Evolutionary conservation across 1,140 invertebrate genomes (phyloP).

Genomic region (Venturia canescens): DNA sequence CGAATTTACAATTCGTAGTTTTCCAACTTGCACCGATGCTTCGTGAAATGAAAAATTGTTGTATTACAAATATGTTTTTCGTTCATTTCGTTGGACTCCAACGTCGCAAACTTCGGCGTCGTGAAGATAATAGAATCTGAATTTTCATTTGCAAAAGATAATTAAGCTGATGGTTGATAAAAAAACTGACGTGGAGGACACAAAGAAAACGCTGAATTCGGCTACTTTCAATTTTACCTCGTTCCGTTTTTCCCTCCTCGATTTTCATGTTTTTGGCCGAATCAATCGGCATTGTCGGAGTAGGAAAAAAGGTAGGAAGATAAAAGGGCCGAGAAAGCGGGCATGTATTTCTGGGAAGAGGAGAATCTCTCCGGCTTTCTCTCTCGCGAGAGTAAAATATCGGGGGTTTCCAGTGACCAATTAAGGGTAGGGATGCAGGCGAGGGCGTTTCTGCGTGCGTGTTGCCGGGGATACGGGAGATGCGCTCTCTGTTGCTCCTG

Average conservation of each 20-base stretch:
- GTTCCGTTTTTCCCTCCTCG: not conserved
- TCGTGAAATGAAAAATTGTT: too few species aligned
- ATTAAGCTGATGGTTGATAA: too few species aligned
- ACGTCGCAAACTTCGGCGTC: too few species aligned
- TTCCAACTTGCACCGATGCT: too few species aligned
- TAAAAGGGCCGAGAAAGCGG: conserved; percentile 16
- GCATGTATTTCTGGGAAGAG: conserved; percentile 38
- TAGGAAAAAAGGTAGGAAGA: conserved; percentile 43
- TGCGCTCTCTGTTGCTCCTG: conserved; percentile 44
- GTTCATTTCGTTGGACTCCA: too few species aligned
- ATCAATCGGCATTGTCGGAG: conserved; percentile 34
- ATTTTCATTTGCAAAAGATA: too few species aligned
- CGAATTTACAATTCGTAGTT: too few species aligned
- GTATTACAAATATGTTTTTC: too few species aligned
- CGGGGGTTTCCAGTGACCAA: conserved; percentile 59
- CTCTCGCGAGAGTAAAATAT: conserved; percentile 28
- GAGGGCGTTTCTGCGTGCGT: conserved; percentile 62
- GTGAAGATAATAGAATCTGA: too few species aligned
- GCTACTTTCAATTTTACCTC: not conserved
- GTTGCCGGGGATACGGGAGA: conserved; percentile 66
- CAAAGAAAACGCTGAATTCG: too few species aligned
- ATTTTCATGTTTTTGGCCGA: not conserved
- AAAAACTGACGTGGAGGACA: too few species aligned
- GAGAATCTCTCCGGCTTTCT: conserved; percentile 24
- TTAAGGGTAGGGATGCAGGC: conserved; percentile 60